phyloP scores from a whole-genome alignment of 1,140 invertebrate species.

The Steinernema feltiae region DNA sequence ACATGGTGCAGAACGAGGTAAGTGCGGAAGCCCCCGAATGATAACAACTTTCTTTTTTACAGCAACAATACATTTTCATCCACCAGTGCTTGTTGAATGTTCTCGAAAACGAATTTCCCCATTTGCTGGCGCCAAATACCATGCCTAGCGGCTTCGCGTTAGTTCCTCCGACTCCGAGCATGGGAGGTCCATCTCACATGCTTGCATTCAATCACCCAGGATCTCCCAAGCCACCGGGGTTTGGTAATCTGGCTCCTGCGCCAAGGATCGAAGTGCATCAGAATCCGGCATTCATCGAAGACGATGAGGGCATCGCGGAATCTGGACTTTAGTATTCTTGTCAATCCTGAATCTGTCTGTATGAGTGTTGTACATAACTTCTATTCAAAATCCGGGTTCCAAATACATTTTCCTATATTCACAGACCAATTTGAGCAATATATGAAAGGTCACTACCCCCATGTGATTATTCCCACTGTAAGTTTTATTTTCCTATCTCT shows the following conservation, averaged over 20 bases:
- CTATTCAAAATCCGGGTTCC: neutral
- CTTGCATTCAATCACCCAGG: neutral
- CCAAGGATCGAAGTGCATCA: slow-evolving; percentile 51
- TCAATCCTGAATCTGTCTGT: neutral
- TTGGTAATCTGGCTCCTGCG: neutral
- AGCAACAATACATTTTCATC: slow-evolving; percentile 58
- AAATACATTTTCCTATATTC: neutral
- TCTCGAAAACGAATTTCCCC: slow-evolving; percentile 48
- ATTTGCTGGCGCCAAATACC: slow-evolving; percentile 25
- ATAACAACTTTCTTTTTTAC: slow-evolving; percentile 31
- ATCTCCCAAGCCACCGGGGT: neutral
- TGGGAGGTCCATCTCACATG: no score
- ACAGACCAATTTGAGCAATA: neutral
- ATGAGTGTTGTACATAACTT: slow-evolving; percentile 1
- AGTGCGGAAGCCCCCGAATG: slow-evolving; percentile 1
- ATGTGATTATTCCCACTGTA: neutral
- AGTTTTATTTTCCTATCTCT: neutral
- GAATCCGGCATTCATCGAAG: slow-evolving; percentile 55
- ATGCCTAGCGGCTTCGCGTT: neutral
- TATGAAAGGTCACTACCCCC: neutral
- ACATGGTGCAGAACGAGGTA: slow-evolving; percentile 78
- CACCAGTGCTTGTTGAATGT: slow-evolving; percentile 55
- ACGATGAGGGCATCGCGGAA: slow-evolving; percentile 56
- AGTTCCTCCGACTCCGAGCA: slow-evolving; percentile 19
- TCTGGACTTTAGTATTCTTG: slow-evolving; percentile 38